Conservation (phyloP, 2,888 invertebrate species). For the Ptychoptera albimana region DNA sequence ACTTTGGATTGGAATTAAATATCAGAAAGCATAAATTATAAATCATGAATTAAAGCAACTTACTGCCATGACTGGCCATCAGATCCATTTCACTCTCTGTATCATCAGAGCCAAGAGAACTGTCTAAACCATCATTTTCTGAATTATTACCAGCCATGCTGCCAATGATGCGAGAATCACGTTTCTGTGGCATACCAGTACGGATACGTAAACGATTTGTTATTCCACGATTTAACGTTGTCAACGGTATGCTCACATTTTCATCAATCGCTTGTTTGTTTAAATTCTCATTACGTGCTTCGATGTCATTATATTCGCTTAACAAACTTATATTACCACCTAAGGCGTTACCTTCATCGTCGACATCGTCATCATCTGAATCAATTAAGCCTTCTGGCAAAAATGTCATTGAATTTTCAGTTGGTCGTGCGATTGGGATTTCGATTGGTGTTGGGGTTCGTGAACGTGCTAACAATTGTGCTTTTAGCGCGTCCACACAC, state of each 20-base stretch:
- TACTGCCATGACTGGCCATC: constrained; percentile 20
- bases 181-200: neutral
- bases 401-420: constrained; percentile 24
- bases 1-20: neutral
- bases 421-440: constrained; percentile 22
- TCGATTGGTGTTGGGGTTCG: constrained; percentile 19
- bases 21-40: neutral
- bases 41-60: constrained; percentile 8
- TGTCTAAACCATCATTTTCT: constrained; percentile 20
- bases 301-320: too few species aligned
- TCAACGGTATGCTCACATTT: neutral
- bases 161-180: neutral
- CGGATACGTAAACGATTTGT: neutral
- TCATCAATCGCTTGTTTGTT: neutral
- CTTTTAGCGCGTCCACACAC: constrained; percentile 75
- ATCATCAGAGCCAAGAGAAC: constrained; percentile 23
- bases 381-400: constrained; percentile 21
- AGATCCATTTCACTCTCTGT: constrained; percentile 25
- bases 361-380: constrained; percentile 25
- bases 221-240: neutral
- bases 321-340: too few species aligned
- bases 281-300: too few species aligned
- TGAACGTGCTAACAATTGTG: constrained; percentile 43
- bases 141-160: constrained; percentile 11
- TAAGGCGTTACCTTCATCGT: constrained; percentile 16